Base-by-base conservation (phyloP, 2,113 vertebrate species). In the Oryzias woworae region DNA sequence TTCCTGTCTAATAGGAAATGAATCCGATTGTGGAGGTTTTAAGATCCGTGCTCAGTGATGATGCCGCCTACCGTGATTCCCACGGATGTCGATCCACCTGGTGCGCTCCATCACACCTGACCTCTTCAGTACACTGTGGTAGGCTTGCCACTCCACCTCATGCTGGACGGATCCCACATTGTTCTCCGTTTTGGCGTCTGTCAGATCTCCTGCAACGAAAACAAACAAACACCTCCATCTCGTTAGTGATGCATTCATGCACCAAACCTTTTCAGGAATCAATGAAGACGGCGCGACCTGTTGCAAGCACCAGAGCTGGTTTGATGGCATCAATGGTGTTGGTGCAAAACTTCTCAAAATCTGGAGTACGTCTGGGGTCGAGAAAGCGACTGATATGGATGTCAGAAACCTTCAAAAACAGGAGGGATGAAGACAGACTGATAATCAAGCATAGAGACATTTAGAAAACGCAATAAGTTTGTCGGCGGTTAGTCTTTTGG, bases 11-110 rank as follows among this genome's bases (percentile, higher is more conserved):
- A 12, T 13, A 12, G 8, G 36, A 36, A 36, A 36, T 12, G 10
- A 12, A 12, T 12, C 1, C 8, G 31, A 10, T 36, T 42, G 7
- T 56, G 26, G 46, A 15, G 50, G 24, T 5, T 20, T 2, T 3
- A 44, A 49, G 36, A 4, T 17, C 26, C 5, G 26, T 3, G 1
- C 10, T 12, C 8, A 36, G 36, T 2, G 36, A 10, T 7, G 17
- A 5, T 7, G 42, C 23, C 20, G 44, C 42, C 88, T 76, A 98
- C 97, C 97, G 60, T 99, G 97, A 89, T 98, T 99, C 78, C 97
- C 97, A 43, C 93, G 95, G 76, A 98, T 94, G 87, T 98, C 96
- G 51, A 98, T 95, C 97, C 97, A 98, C 75, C 91, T 94, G 1
- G 95, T 98, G 88, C 93, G 95, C 83, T 98, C 93, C 92, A 95